A percentile compares a stretch with the other conserved stretches of the same genome.
phyloP scores from a whole-genome alignment of 2,113 vertebrate genomes.

The Neotoma lepida region DNA sequence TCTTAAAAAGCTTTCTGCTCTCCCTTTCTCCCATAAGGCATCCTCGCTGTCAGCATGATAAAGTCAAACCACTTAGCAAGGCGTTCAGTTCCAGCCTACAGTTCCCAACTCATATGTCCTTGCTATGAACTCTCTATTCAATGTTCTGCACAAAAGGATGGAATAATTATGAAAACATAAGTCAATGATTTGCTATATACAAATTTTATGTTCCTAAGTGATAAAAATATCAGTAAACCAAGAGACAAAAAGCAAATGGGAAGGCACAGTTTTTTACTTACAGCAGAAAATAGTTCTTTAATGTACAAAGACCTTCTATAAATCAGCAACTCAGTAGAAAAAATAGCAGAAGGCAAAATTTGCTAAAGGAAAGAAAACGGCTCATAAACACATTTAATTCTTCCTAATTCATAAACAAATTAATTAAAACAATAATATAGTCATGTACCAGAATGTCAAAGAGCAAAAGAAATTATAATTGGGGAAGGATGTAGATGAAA shows the following conservation, averaged over 20 bases:
- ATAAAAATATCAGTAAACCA: not conserved
- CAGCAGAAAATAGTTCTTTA: conserved; percentile 22
- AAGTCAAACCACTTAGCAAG: not conserved
- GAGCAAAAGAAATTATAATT: not conserved
- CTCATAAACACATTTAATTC: not conserved
- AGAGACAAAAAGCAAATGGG: not conserved
- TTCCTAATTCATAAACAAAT: not conserved
- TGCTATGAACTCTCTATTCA: not conserved
- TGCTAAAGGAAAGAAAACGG: not conserved
- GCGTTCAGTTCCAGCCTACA: not conserved
- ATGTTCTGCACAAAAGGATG: not conserved
- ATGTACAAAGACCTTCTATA: not conserved
- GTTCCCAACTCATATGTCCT: not conserved
- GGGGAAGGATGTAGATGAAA: not conserved
- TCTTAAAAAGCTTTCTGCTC: not conserved
- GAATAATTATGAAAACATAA: not conserved
- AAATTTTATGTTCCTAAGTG: not conserved
- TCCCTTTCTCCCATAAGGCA: not conserved
- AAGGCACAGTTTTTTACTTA: conserved; percentile 2
- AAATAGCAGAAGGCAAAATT: not conserved
- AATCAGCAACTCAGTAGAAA: not conserved
- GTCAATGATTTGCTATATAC: not conserved
- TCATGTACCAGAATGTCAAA: not conserved
- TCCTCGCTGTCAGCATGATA: not conserved
- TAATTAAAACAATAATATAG: conserved; percentile 42